These are phyloP conservation scores for Trypoxylus dichotomus DNA, from an alignment of 1,140 invertebrate species.

Conservation along the genomic window DNA sequence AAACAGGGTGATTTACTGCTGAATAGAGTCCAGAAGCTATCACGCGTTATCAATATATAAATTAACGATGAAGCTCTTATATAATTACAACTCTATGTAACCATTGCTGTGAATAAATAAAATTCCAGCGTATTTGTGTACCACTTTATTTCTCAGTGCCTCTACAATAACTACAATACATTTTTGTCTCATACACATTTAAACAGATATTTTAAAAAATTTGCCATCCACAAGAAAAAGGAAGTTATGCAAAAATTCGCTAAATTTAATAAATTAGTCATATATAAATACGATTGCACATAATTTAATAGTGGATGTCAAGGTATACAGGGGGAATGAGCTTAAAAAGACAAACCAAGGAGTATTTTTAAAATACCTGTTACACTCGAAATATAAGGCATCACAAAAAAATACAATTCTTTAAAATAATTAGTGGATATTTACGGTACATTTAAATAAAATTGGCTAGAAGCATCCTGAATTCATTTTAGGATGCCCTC, in stretches of 20 bases:
- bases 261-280: conserved; percentile 18
- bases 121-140: conserved; percentile 17
- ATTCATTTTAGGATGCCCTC: background rate
- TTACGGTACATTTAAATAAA: background rate
- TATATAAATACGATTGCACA: conserved; percentile 16
- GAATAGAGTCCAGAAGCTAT: conserved; percentile 97
- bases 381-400: background rate
- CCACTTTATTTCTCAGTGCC: conserved; percentile 28
- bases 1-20: conserved; percentile 97
- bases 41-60: conserved; percentile 98
- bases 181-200: conserved; percentile 16
- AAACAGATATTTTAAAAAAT: conserved; percentile 26
- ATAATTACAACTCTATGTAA: conserved; percentile 90
- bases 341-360: too few relatives aligned
- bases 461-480: background rate
- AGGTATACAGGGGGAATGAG: background rate
- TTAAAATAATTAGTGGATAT: background rate
- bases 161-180: conserved; percentile 27
- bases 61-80: background rate
- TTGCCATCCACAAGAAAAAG: background rate
- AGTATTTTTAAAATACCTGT: conserved; percentile 1
- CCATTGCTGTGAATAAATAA: too few relatives aligned
- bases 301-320: background rate
- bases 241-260: background rate
- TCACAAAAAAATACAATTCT: conserved; percentile 4